Evolutionary conservation across 2,113 vertebrate species (phyloP), one percentile per base, ranked within the genome.

Genomic region (Ondatra zibethicus): DNA sequence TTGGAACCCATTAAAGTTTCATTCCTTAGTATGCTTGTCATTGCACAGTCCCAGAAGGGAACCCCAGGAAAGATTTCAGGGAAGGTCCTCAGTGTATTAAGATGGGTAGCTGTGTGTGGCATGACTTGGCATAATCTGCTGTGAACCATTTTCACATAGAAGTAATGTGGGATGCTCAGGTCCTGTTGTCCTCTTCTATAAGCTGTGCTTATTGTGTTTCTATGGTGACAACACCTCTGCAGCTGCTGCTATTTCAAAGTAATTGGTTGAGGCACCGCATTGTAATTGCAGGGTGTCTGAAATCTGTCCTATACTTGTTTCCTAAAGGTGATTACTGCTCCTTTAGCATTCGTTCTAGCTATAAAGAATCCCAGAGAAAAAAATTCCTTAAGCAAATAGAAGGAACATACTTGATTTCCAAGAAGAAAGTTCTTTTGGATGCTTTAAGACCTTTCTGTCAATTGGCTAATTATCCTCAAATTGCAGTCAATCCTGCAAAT

Each of bases 181-280:
- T 95, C 90, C 73, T 91, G 70, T 91, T 88, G 95, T 96, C 96
- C 97, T 96, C 81, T 97, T 97, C 85, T 75, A 82, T 95, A 97
- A 92, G 77, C 96, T 82, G 85, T 76, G 80, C 76, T 92, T 93
- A 95, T 94, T 96, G 72, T 95, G 96, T 97, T 97, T 93, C 97
- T 87, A 97, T 95, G 96, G 97, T 92, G 93, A 97, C 93, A 68
- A 88, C 0, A 42, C 96, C 97, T 97, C 96, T 94, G 92, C 93
- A 97, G 95, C 95, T 96, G 93, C 86, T 97, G 94, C 68, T 97
- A 94, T 96, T 98, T 97, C 93, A 91, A 78, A 94, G 81, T 93
- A 96, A 98, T 97, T 97, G 97, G 96, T 93, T 96, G 93, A 96
- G 86, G 78, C 27, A 78, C 55, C 21, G 86, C 88, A 95, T 68